Evolutionary conservation across 2,797 vertebrate genomes (phyloP).

Genomic region (Scleropages formosus): DNA sequence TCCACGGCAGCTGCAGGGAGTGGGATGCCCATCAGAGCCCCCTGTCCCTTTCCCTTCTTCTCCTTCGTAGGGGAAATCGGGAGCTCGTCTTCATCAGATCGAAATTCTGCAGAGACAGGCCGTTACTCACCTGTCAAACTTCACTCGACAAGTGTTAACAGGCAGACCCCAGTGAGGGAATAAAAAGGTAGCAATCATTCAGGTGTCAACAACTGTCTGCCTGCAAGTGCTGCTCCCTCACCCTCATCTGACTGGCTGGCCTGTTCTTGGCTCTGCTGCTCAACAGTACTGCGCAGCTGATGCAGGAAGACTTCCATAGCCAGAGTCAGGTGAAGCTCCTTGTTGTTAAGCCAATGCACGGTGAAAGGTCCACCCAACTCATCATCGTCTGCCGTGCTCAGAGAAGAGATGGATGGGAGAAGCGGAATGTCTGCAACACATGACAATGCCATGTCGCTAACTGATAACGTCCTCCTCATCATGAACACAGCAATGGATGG

Average conservation of each 20-base stretch:
- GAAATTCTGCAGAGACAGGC: conserved; percentile 54
- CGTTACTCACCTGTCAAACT: too few relatives aligned
- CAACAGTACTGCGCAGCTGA: conserved; percentile 80
- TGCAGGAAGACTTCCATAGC: conserved; percentile 96
- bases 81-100: conserved; percentile 64
- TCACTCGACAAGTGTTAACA: too few relatives aligned
- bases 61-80: conserved; percentile 64
- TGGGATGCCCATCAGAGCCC: conserved; percentile 58
- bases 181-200: too few relatives aligned
- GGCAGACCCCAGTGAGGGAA: too few relatives aligned
- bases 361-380: conserved; percentile 90
- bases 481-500: background rate
- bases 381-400: conserved; percentile 78
- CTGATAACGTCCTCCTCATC: background rate
- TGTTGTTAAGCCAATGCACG: conserved; percentile 98
- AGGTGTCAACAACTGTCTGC: too few relatives aligned
- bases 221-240: conserved; percentile 40
- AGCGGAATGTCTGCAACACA: conserved; percentile 86
- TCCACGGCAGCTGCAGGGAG: conserved; percentile 79
- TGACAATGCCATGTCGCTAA: background rate
- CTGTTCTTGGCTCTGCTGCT: conserved; percentile 76
- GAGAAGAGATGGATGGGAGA: conserved; percentile 91
- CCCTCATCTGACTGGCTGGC: conserved; percentile 75
- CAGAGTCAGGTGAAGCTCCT: conserved; percentile 92
- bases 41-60: conserved; percentile 64